Percentiles rank a stretch among this genome's conserved stretches.
Conservation (phyloP, 2,113 vertebrate species). For the Pagrus major region DNA sequence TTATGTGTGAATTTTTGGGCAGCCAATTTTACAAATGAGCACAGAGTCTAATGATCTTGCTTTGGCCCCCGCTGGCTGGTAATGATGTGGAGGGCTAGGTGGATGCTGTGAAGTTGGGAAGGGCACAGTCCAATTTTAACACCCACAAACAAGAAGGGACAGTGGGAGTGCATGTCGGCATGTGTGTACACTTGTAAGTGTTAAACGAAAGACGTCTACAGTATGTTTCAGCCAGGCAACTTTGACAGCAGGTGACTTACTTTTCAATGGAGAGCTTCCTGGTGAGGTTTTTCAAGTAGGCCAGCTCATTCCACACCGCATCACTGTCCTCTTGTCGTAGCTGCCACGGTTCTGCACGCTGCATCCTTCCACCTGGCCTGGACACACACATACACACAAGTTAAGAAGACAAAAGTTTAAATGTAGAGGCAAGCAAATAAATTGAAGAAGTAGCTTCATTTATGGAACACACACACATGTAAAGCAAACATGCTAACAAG, state of each 20-base stretch:
- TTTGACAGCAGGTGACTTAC: constrained; percentile 82
- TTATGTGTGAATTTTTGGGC: constrained; percentile 62
- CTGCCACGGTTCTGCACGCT: constrained; percentile 79
- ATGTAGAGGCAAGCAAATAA: constrained; percentile 29
- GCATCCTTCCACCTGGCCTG: constrained; percentile 79
- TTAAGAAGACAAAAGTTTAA: constrained; percentile 16
- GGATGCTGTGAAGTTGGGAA: constrained; percentile 69
- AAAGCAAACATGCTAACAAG: constrained; percentile 60
- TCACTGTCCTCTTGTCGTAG: constrained; percentile 89
- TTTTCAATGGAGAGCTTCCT: constrained; percentile 89
- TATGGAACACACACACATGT: constrained; percentile 22
- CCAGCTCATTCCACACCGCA: constrained; percentile 90
- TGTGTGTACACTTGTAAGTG: constrained; percentile 2
- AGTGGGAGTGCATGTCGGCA: constrained; percentile 10
- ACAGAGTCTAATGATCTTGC: constrained; percentile 74
- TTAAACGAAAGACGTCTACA: no score
- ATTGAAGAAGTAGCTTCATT: constrained; percentile 15
- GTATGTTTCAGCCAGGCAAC: constrained; percentile 25
- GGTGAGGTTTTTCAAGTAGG: constrained; percentile 88
- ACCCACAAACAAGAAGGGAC: constrained; percentile 64
- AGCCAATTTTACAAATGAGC: constrained; percentile 76
- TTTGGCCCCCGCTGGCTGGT: constrained; percentile 74
- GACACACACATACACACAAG: constrained; percentile 27
- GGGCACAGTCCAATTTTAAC: constrained; percentile 68
- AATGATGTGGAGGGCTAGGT: constrained; percentile 71